Evolutionary conservation across 2,797 vertebrate species (phyloP), one percentile per base, ranked within the genome.

Genomic region (Hoplostethus mediterraneus): DNA sequence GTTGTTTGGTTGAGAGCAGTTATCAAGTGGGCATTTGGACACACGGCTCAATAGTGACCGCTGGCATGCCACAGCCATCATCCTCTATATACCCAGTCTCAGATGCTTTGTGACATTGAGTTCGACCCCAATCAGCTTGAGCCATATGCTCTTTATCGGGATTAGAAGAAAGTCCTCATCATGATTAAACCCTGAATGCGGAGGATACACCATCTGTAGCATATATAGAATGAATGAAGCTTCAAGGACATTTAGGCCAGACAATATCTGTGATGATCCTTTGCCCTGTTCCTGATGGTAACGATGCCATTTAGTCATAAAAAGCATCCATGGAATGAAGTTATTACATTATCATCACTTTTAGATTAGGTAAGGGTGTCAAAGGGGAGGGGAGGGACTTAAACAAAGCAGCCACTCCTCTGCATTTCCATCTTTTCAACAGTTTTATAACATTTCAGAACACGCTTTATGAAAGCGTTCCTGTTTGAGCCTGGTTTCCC

Each of bases 121-220:
- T 5, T 54, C 66, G 82, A 88, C 81, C 89, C 66, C 78, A 82
- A 83, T 89, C 85, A 82, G 82, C 53, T 73, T 47, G 49, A 80
- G 70, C 82, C 84, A 75, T 74, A 80, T 89, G 87, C 70, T 83
- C 84, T 80, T 65, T 36, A 79, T 81, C 65, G 17, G 83, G 81
- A 90, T 85, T 83, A 88, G 58, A 75, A 16, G 67, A n/a, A 52
- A 75, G 42, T 69, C 69, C 49, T 38, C 45, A 76, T 72, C 54
- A 6, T 60, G 53, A 84, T 56, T 71, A 60, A 80, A 86, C 62
- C 1, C 6, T 62, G 52, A 52, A 70, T 61, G 61, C 21, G 47
- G 42, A 81, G 51, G 76, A 30, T 12, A 60, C 30, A 59, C 55
- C 14, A 48, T 71, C 64, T 47, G 73, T 30, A 58, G 61, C 47